phyloP scores from a whole-genome alignment of 2,888 invertebrate genomes.

The Gandaritis pyraliata region DNA sequence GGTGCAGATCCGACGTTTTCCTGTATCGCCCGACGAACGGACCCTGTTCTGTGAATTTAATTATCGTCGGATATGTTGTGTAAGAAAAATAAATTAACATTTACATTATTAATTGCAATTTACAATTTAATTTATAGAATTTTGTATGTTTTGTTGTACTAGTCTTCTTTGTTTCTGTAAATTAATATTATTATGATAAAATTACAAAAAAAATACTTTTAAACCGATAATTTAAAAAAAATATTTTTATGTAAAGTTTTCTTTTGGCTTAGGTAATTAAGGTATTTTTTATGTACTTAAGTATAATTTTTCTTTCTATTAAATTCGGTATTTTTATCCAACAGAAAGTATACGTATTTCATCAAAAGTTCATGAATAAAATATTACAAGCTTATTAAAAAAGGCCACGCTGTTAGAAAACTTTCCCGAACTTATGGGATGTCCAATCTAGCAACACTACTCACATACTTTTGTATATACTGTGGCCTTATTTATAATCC shows the following conservation, averaged over 20 bases:
- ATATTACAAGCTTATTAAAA: conserved; percentile 9
- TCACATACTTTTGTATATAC: conserved; percentile 1
- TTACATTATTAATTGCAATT: neutral
- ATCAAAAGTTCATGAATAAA: neutral
- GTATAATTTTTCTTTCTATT: too few species aligned
- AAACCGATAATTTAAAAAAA: too few species aligned
- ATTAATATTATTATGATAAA: too few species aligned
- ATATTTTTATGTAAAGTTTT: too few species aligned
- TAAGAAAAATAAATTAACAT: neutral
- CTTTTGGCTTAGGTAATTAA: too few species aligned
- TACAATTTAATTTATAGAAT: neutral
- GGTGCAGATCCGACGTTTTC: conserved; percentile 21
- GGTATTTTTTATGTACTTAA: too few species aligned
- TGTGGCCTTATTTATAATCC: conserved; percentile 20
- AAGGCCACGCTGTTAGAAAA: conserved; percentile 8
- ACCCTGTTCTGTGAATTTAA: conserved; percentile 10
- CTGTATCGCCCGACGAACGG: conserved; percentile 19
- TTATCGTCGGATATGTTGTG: conserved; percentile 5
- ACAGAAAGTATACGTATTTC: neutral
- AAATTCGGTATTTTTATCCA: too few species aligned
- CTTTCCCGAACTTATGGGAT: conserved; percentile 14
- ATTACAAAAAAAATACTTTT: too few species aligned
- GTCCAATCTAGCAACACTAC: conserved; percentile 10
- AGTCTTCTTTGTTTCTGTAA: too few species aligned
- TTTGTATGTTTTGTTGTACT: too few species aligned